Evolutionary conservation across 2,888 invertebrate species (phyloP), one percentile per base, ranked within the genome.

Genomic region (Spialia ferax): DNA sequence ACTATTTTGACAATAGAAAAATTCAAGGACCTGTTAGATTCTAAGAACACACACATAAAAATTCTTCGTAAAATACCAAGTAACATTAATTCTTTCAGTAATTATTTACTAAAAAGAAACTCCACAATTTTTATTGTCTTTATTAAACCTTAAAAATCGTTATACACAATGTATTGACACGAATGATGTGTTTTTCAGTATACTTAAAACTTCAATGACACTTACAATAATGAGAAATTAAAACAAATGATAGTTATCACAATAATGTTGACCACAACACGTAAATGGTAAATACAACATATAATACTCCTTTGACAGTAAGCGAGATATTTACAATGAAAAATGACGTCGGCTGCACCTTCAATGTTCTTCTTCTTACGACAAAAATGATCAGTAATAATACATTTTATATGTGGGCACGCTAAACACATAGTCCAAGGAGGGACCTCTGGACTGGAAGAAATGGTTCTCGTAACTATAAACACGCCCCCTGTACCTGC

Each of bases 391-490:
- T 89, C 83, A 92, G 79, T 92, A 85, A 86, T 93, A 93, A 76
- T 93, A 93, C 93, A 93, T 93, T 89, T 87, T 92, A 85, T 93
- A 93, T 73, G 90, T 91, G 74, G 93, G 93, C 63, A 93, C 91
- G 81, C 93, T 93, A 88, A 93, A 93, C 70, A 93, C 91, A 87
- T 93, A 93, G 87, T 93, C 91, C 82, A 93, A 79, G 73, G 89
- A 85, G 68, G 87, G 84, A 82, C 93, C 93, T 78, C 93, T 85
- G 77, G 91, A 85, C 85, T 92, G 89, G 93, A 93, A 93, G 92
- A 93, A 93, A 91, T 93, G 93, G 86, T 92, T 93, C 88, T 93
- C 91, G 92, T 93, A 93, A 87, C 87, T 86, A 93, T 93, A 93
- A 69, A 89, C 92, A 78, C 93, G 93, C 83, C 91, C 93, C 83